Conservation (phyloP, 2,797 vertebrate genomes). For the Adelosebastes latens region DNA sequence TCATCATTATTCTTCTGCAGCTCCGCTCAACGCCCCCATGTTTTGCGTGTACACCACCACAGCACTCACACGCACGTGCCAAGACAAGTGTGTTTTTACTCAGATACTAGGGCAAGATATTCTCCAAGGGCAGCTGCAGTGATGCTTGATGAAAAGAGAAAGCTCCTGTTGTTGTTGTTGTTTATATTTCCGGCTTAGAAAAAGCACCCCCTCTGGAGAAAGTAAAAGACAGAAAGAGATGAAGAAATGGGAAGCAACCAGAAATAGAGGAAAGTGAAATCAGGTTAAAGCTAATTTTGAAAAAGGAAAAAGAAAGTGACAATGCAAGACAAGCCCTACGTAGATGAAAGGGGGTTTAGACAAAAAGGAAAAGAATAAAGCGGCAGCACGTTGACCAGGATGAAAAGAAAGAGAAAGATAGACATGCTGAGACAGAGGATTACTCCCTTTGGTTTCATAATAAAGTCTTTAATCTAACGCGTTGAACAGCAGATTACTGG, state of each 20-base stretch:
- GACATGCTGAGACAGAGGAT: slow-evolving; percentile 7
- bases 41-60: slow-evolving; percentile 22
- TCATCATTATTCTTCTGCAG: slow-evolving; percentile 22
- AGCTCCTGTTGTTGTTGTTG: slow-evolving; percentile 27
- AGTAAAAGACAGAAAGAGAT: slow-evolving; percentile 5
- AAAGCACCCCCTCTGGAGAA: slow-evolving; percentile 8
- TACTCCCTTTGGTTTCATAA: slow-evolving; percentile 33
- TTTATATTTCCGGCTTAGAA: slow-evolving; percentile 32
- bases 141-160: slow-evolving; percentile 58
- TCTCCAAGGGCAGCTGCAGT: slow-evolving; percentile 61
- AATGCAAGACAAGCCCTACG: background rate
- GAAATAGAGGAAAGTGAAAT: slow-evolving; percentile 54
- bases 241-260: slow-evolving; percentile 22
- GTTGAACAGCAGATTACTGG: slow-evolving; percentile 34
- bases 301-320: slow-evolving; percentile 43
- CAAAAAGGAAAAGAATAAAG: background rate
- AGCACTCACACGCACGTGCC: slow-evolving; percentile 9
- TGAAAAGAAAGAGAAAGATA: slow-evolving; percentile 21
- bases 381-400: background rate
- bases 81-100: slow-evolving; percentile 31
- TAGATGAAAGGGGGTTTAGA: background rate
- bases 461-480: slow-evolving; percentile 45
- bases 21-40: slow-evolving; percentile 15
- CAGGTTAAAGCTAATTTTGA: slow-evolving; percentile 35
- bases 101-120: slow-evolving; percentile 56